Conservation (phyloP, 2,888 invertebrate genomes). For the Chymomyza amoena region DNA sequence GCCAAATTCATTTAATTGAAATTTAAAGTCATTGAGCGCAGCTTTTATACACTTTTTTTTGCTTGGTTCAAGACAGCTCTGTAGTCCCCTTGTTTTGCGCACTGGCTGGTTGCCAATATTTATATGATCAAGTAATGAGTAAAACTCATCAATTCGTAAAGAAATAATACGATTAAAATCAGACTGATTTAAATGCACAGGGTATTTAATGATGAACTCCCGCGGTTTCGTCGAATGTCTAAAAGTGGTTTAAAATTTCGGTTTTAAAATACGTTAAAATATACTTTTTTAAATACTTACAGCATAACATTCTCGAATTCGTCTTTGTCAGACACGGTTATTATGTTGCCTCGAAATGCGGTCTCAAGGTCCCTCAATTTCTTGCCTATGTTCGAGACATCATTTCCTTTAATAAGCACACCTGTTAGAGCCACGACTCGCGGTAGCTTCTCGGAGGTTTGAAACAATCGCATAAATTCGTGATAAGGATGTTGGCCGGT, state of each 20-base stretch:
- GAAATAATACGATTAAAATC: conserved; percentile 23
- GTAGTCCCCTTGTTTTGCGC: conserved; percentile 59
- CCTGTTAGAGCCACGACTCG: conserved; percentile 92
- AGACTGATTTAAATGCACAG: conserved; percentile 13
- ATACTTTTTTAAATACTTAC: conserved; percentile 65
- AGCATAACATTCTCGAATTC: conserved; percentile 76
- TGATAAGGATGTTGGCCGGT: conserved; percentile 90
- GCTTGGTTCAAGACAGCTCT: conserved; percentile 64
- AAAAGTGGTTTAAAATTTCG: conserved; percentile 18
- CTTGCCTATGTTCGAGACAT: conserved; percentile 80
- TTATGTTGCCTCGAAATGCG: conserved; percentile 86
- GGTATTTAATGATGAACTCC: conserved; percentile 76
- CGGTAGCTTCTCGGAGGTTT: conserved; percentile 81
- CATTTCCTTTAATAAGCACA: conserved; percentile 88
- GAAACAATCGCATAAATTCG: conserved; percentile 84
- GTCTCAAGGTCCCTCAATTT: conserved; percentile 84
- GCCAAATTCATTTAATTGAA: conserved; percentile 80
- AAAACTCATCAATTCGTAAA: conserved; percentile 22
- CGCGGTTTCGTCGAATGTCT: conserved; percentile 82
- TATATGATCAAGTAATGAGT: conserved; percentile 34
- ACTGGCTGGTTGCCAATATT: conserved; percentile 55
- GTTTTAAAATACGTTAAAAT: neutral
- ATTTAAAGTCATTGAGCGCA: conserved; percentile 79
- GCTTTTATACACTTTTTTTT: conserved; percentile 79
- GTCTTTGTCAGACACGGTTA: conserved; percentile 83